phyloP scores from a whole-genome alignment of 2,113 vertebrate species.

The Barbus barbus region DNA sequence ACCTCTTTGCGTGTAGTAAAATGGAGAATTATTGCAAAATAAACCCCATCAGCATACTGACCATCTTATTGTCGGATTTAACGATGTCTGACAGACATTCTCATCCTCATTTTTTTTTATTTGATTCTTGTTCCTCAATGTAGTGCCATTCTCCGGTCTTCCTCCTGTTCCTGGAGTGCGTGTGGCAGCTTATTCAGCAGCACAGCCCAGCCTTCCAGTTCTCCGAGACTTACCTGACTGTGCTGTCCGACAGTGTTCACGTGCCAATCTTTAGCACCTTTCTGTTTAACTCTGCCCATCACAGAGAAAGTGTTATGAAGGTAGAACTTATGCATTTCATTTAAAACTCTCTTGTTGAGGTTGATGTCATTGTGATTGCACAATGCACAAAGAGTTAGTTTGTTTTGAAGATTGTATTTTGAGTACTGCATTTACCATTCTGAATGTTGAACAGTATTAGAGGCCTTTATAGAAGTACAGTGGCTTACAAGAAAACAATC shows the following conservation, averaged over 20 bases:
- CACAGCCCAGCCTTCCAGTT: constrained; percentile 85
- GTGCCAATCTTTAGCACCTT: constrained; percentile 88
- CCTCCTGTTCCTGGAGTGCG: constrained; percentile 86
- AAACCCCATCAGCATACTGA: not conserved
- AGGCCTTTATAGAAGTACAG: not conserved
- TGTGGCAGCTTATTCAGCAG: constrained; percentile 86
- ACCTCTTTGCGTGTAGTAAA: not conserved
- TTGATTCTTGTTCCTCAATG: not conserved
- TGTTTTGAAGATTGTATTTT: not conserved
- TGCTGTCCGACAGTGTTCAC: constrained; percentile 85
- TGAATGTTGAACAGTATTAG: not conserved
- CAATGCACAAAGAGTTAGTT: too few relatives aligned
- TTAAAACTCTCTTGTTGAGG: not conserved
- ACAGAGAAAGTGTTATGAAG: constrained; percentile 71
- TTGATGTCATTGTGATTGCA: not conserved
- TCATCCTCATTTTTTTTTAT: not conserved
- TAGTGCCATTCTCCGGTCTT: constrained; percentile 79
- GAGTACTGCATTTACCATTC: not conserved
- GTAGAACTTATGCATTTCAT: constrained; percentile 58
- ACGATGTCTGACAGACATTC: not conserved
- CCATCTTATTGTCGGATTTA: not conserved
- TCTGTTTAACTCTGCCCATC: constrained; percentile 85
- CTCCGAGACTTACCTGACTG: constrained; percentile 88
- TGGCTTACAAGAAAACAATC: constrained; percentile 37
- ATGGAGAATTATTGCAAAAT: not conserved